Percentiles rank a stretch among this genome's conserved stretches.
Conservation (phyloP, 1,140 invertebrate species). For the Pseudomyrmex pallidus region DNA sequence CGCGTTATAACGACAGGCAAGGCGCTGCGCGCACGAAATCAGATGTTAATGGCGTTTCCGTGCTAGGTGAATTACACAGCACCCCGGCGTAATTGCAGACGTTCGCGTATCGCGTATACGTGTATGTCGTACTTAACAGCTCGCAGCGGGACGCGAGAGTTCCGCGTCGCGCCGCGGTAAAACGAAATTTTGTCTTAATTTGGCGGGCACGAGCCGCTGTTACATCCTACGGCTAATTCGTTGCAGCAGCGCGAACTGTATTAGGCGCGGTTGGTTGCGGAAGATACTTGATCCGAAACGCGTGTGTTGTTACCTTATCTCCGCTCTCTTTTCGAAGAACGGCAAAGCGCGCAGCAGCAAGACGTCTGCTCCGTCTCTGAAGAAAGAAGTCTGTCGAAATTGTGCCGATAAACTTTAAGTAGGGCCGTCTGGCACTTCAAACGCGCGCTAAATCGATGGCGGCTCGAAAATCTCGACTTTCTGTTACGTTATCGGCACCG, state of each 20-base stretch:
- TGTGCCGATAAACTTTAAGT: conserved; percentile 66
- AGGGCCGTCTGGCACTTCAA: conserved; percentile 55
- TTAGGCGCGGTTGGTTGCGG: neutral
- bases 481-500: conserved; percentile 5
- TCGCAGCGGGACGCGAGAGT: neutral
- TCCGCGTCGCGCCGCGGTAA: conserved; percentile 2
- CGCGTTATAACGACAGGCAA: conserved; percentile 49
- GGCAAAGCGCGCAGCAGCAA: conserved; percentile 29
- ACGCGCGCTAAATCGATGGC: conserved; percentile 52
- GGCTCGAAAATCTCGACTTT: conserved; percentile 30
- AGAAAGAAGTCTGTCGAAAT: conserved; percentile 60
- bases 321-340: conserved; percentile 47
- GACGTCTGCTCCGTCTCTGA: conserved; percentile 29
- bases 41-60: conserved; percentile 64
- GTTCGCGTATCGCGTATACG: conserved; percentile 58
- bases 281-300: conserved; percentile 12
- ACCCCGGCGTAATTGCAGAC: conserved; percentile 63
- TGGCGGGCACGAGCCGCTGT: neutral
- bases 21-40: conserved; percentile 61
- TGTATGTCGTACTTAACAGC: conserved; percentile 47
- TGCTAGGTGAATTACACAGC: conserved; percentile 61
- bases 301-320: conserved; percentile 13
- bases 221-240: conserved; percentile 28
- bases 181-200: conserved; percentile 26
- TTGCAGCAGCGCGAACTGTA: conserved; percentile 16